Evolutionary conservation across 1,140 invertebrate species (phyloP), one percentile per base, ranked within the genome.

Genomic region (Linepithema humile): DNA sequence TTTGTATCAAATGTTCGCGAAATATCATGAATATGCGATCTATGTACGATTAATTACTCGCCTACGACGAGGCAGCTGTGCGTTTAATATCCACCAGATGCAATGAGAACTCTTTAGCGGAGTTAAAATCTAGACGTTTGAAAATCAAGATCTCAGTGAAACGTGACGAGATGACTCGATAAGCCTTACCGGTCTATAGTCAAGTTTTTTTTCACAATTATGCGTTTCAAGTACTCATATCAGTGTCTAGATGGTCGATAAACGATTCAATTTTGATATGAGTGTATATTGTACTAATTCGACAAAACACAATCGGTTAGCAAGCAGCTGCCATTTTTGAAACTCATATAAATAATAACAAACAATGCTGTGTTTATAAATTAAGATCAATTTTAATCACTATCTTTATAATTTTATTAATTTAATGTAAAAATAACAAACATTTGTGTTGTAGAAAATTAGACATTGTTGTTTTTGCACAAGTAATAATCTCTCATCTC

Each of bases 71-170:
- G 73, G 60, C 88, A 89, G 88, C 86, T 88, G 84, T 78, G 59
- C 48, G 48, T 29, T 26, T 10, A 43, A 59, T 53, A 65, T 85
- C 64, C 83, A 45, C 40, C 83, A 84, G 84, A 86, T 86, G 88
- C 45, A 88, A 69, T 10, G 38, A 69, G 7, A 73, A 32, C 55
- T 69, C 75, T 77, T 78, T 38, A 55, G 38, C 23, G 15, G 45
- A 53, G 29, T 80, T 69, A 48, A 12, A 29, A 62, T 23, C 48
- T 35, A 43, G 20, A 45, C 53, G 55, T 70, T 86, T 77, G 91
- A 83, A 85, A 91, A 92, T 92, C 87, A 86, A 92, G 90, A 92
- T 92, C 86, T 67, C 74, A 48, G 17, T n/a, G n/a, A 70, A 80
- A 80, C 43, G 7, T 77, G 62, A 60, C 60, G 72, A 82, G 60